Conservation (phyloP, 2,113 vertebrate genomes). For the Bujurquina vittata region DNA sequence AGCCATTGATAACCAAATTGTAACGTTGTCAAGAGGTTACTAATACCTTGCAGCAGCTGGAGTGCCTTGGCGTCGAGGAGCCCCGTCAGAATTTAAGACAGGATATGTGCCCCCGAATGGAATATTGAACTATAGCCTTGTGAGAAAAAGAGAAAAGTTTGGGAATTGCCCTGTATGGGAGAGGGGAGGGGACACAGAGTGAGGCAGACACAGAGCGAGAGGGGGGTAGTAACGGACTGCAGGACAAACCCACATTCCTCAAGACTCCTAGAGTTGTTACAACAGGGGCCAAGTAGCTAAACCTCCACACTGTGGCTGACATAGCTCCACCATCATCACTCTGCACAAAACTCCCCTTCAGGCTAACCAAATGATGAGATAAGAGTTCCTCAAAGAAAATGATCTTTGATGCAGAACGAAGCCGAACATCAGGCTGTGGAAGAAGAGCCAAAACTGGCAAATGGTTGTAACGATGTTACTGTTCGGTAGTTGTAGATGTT, state of each 20-base stretch:
- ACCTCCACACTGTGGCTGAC: slow-evolving; percentile 50
- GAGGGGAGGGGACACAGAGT: slow-evolving; percentile 83
- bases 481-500: not conserved
- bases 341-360: slow-evolving; percentile 5
- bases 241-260: slow-evolving; percentile 85
- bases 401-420: not conserved
- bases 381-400: slow-evolving; percentile 1
- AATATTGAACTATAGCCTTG: slow-evolving; percentile 81
- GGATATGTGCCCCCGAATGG: slow-evolving; percentile 76
- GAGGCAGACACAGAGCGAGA: slow-evolving; percentile 70
- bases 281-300: slow-evolving; percentile 64
- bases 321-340: slow-evolving; percentile 53
- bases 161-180: slow-evolving; percentile 82
- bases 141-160: slow-evolving; percentile 84
- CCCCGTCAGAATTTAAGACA: slow-evolving; percentile 79
- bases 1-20: slow-evolving; percentile 40
- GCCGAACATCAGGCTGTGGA: slow-evolving; percentile 20
- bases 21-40: slow-evolving; percentile 22
- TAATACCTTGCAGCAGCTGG: slow-evolving; percentile 76
- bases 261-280: slow-evolving; percentile 74
- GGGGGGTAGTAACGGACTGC: slow-evolving; percentile 79
- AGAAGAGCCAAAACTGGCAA: not conserved
- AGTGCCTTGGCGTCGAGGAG: slow-evolving; percentile 75
- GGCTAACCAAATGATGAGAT: slow-evolving; percentile 41
- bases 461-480: not conserved